These are phyloP conservation scores for Platycnemis pennipes DNA, from an alignment of 2,888 invertebrate species.

Conservation along the genomic window DNA sequence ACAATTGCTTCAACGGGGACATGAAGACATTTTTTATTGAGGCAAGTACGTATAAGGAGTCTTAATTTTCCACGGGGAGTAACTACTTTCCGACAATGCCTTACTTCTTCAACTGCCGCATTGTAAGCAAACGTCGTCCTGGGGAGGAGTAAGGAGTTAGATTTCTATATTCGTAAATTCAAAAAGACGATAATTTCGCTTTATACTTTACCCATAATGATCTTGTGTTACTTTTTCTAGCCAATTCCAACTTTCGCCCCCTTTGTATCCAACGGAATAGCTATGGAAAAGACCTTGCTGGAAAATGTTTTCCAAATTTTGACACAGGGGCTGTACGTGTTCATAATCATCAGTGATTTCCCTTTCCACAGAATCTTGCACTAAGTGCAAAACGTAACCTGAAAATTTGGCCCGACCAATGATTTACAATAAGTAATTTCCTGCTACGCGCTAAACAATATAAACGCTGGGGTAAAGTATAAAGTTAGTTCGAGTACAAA, in stretches of 20 bases:
- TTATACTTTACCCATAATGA: conserved; percentile 73
- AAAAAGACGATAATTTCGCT: conserved; percentile 66
- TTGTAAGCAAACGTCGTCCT: conserved; percentile 78
- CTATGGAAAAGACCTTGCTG: conserved; percentile 80
- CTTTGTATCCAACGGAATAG: conserved; percentile 76
- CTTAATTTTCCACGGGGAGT: conserved; percentile 80
- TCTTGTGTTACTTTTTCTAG: conserved; percentile 80
- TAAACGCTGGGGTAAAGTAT: conserved; percentile 56
- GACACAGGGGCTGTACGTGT: conserved; percentile 80
- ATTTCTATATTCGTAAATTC: background rate
- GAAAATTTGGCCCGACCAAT: conserved; percentile 72
- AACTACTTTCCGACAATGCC: conserved; percentile 78
- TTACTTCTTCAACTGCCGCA: conserved; percentile 79
- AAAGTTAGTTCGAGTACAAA: conserved; percentile 34
- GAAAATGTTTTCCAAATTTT: conserved; percentile 82
- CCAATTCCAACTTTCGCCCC: conserved; percentile 81
- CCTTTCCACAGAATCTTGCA: conserved; percentile 75
- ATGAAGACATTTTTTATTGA: conserved; percentile 81
- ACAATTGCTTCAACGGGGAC: conserved; percentile 81
- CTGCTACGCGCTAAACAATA: background rate
- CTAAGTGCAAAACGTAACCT: conserved; percentile 79
- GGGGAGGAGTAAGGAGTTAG: background rate
- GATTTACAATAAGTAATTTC: background rate
- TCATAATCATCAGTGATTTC: conserved; percentile 80
- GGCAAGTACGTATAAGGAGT: conserved; percentile 80